Conservation (phyloP, 2,113 vertebrate species). For the Arvicanthis niloticus region DNA sequence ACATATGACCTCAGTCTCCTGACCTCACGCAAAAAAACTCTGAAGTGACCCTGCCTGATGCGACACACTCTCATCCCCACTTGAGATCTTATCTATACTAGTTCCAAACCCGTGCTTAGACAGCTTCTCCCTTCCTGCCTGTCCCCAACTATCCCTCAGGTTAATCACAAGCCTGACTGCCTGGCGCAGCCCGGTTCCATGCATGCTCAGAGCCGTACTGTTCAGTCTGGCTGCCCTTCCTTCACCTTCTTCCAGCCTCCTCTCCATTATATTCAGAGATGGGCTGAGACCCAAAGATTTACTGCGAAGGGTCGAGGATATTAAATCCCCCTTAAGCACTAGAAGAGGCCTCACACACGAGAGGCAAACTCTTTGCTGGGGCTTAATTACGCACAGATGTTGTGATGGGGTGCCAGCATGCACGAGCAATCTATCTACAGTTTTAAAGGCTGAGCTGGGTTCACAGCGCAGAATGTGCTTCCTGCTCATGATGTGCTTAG, state of each 20-base stretch:
- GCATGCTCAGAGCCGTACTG: not conserved
- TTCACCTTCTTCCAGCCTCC: conserved; percentile 33
- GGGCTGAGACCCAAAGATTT: conserved; percentile 63
- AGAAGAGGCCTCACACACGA: conserved; percentile 65
- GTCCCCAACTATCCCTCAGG: not conserved
- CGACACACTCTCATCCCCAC: not conserved
- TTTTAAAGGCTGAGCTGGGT: conserved; percentile 85
- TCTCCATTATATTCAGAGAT: conserved; percentile 50
- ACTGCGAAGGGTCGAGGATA: conserved; percentile 63
- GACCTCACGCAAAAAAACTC: not conserved
- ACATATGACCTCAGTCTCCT: not conserved
- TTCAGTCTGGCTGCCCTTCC: conserved; percentile 39
- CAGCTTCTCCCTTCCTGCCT: not conserved
- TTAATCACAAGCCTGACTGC: not conserved
- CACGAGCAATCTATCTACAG: conserved; percentile 85
- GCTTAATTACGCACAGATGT: conserved; percentile 86
- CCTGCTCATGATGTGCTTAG: conserved; percentile 77
- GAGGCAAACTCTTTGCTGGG: conserved; percentile 77
- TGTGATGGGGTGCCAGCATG: conserved; percentile 79
- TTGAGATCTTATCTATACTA: not conserved
- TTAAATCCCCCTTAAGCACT: conserved; percentile 63
- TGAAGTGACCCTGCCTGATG: not conserved
- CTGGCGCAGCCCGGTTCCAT: not conserved
- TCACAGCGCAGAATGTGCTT: conserved; percentile 82
- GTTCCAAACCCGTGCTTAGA: not conserved